Evolutionary conservation across 2,888 invertebrate species (phyloP).

Genomic region (Bugulina stolonifera): DNA sequence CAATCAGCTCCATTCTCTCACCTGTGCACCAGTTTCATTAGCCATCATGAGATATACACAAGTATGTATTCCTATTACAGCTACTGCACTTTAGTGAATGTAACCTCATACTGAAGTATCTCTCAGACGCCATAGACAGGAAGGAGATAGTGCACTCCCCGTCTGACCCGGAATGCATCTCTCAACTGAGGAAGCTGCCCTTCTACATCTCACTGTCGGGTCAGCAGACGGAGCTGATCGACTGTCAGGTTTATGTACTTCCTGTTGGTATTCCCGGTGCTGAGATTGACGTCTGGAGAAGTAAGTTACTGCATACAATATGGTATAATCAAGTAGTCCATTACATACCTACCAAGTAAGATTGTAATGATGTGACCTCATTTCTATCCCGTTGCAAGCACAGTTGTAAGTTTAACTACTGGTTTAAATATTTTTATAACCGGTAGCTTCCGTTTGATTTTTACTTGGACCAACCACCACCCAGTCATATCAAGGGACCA

Average conservation of each 20-base stretch:
- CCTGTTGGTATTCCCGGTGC: constrained; percentile 32
- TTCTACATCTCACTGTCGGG: constrained; percentile 33
- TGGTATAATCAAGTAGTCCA: too few relatives aligned
- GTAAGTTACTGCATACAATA: too few relatives aligned
- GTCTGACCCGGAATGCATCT: background rate
- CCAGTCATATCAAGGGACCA: too few relatives aligned
- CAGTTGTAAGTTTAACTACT: too few relatives aligned
- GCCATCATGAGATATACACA: too few relatives aligned
- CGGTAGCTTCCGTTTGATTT: too few relatives aligned
- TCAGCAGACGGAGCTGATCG: constrained; percentile 30
- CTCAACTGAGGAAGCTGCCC: constrained; percentile 31
- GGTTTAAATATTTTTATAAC: too few relatives aligned
- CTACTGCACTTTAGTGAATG: constrained; percentile 32
- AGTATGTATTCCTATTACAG: background rate
- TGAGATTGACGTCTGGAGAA: constrained; percentile 33
- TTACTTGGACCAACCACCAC: too few relatives aligned
- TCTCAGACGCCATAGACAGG: constrained; percentile 31
- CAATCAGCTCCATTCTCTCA: too few relatives aligned
- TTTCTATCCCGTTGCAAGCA: background rate
- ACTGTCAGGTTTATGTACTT: constrained; percentile 31
- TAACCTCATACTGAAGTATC: constrained; percentile 33
- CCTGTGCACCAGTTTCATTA: too few relatives aligned
- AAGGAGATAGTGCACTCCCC: constrained; percentile 31
- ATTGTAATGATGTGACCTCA: too few relatives aligned
- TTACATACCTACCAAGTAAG: too few relatives aligned